Base-by-base conservation (phyloP, 2,113 vertebrate genomes). In the Cyprinodon variegatus region DNA sequence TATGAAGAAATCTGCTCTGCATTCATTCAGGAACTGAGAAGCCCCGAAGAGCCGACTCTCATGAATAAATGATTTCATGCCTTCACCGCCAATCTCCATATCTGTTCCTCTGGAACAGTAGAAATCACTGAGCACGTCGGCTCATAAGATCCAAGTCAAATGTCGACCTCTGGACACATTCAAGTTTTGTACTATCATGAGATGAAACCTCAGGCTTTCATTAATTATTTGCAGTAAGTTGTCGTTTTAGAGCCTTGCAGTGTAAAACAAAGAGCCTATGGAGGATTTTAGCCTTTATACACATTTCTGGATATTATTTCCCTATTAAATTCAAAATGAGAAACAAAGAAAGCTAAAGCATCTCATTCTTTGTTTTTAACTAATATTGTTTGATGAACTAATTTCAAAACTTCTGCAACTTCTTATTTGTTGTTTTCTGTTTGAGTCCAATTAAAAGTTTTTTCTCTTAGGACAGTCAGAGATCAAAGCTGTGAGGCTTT, bases 201-300 rank as follows among this genome's bases (percentile, higher is more conserved):
- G 65, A 74, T 64, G 2, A 59, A 69, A 46, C 22, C 36, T 17
- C 37, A 3, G 57, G 38, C 17, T 68, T 68, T 79, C 4, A 48
- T 39, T 4, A 20, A 29, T 46, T 7, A 63, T 38, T 59, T 45
- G 29, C 38, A 15, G 3, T 43, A 53, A 68, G 11, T 59, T 57
- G 64, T 65, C 11, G 48, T 37, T 62, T 62, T 37, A n/a, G 6
- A 43, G 29, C 36, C 14, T 29, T 45, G 6, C 22, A 8, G n/a
- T 41, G 40, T 11, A 15, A 1, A 7, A 59, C 40, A 40, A 46
- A 38, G 2, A 20, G 10, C 39, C 22, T 15, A 20, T 46, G 22
- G 11, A 38, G 15, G 1, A 62, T 13, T 38, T 14, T 3, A 39
- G 20, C 61, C 17, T 15, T 53, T 17, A 4, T 15, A 50, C 17